Evolutionary conservation across 2,888 invertebrate genomes (phyloP).

Genomic region (Melinopterus prodromus): DNA sequence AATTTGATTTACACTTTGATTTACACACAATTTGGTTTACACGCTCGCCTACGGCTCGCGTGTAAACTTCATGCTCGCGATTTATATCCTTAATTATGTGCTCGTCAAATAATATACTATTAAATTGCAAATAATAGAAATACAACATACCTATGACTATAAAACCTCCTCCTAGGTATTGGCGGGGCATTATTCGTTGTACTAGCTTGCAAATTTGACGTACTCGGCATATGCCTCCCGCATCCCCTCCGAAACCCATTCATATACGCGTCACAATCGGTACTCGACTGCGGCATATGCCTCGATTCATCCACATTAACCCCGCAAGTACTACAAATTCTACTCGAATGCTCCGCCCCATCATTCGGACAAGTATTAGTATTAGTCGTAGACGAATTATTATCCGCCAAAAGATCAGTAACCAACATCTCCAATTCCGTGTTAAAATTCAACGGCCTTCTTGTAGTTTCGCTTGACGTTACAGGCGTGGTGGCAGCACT

Average conservation of each 20-base stretch:
- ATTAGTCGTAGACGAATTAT: neutral
- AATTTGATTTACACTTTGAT: no score
- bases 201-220: neutral
- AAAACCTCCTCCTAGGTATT: neutral
- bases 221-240: neutral
- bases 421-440: constrained; percentile 51
- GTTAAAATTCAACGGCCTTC: constrained; percentile 45
- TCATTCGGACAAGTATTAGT: constrained; percentile 7
- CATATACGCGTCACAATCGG: neutral
- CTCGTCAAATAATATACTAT: no score
- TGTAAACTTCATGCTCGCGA: no score
- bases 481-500: neutral
- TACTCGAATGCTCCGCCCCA: constrained; percentile 24
- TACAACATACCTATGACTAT: neutral
- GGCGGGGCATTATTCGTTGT: neutral
- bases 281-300: neutral
- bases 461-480: constrained; percentile 8
- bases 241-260: neutral
- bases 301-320: constrained; percentile 34
- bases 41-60: no score
- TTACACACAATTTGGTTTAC: no score
- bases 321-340: constrained; percentile 42
- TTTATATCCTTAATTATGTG: no score
- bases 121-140: neutral
- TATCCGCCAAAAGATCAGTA: constrained; percentile 48